A percentile compares a stretch with the other conserved stretches of the same genome.
These are phyloP conservation scores for Papilio protenor DNA, from an alignment of 2,888 invertebrate genomes.

Conservation along the genomic window DNA sequence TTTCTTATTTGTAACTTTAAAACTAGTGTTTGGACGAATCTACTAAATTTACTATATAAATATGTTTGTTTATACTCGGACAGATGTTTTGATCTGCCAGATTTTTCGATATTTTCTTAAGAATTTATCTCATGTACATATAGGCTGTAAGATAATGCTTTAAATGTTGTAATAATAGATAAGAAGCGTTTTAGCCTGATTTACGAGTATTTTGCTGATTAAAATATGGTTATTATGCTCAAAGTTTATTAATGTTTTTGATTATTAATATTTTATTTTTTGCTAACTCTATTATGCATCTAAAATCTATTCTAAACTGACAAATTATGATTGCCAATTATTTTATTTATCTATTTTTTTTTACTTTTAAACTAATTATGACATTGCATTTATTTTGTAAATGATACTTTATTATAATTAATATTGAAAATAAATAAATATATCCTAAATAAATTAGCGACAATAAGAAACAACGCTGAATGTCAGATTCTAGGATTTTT, in stretches of 20 bases:
- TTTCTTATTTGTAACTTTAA: not conserved
- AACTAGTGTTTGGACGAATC: not conserved
- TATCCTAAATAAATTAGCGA: not conserved
- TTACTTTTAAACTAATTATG: not conserved
- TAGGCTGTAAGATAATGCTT: constrained; percentile 11
- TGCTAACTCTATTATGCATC: not conserved
- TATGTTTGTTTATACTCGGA: not conserved
- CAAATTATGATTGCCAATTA: not conserved
- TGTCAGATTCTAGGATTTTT: not conserved
- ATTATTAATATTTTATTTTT: not conserved
- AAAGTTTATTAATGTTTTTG: not conserved
- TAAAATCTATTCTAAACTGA: not conserved
- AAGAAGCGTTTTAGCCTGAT: not conserved
- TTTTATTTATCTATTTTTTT: not conserved
- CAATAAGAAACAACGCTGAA: not conserved
- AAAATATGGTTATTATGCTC: not conserved
- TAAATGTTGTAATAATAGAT: constrained; percentile 2
- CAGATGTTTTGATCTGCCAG: constrained; percentile 10
- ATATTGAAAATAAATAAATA: not conserved
- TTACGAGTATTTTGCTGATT: not conserved
- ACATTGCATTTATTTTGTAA: constrained; percentile 3
- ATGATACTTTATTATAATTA: not conserved
- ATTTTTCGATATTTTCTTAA: constrained; percentile 8
- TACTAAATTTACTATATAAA: constrained; percentile 8
- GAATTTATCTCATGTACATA: not conserved